Evolutionary conservation across 2,888 invertebrate species (phyloP), one percentile per base, ranked within the genome.

Genomic region (Cataglyphis livida): DNA sequence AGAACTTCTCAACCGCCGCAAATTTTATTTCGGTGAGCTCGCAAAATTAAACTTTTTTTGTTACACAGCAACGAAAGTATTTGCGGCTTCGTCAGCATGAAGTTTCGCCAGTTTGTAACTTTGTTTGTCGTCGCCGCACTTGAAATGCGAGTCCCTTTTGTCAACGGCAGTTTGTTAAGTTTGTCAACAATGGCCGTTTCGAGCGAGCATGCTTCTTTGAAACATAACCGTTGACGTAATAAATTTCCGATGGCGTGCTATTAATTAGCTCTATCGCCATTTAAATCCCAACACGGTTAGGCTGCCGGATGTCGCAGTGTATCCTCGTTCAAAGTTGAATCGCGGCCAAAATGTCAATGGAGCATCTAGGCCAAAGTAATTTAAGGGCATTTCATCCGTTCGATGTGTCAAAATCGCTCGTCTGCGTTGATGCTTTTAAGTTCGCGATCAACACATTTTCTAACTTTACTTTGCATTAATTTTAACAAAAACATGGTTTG

Each of bases 361-460:
- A 76, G 82, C 86, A 86, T 89, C 86, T 84, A 74, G 89, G 88
- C 79, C 83, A 85, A 82, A 85, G 83, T 84, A 85, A 88, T 87
- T 88, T 85, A 84, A 87, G 84, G 61, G 82, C 73, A 51, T 61
- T 62, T 70, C 62, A 57, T 61, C 54, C 38, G 65, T 61, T 79
- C 25, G 78, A 59, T 44, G 71, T 71, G 78, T 79, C 78, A 71
- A 71, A 79, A 79, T 79, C 25, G 70, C 41, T 70, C 41, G 44
- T 18, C 59, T 35, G 59, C 44, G 44, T 71, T 79, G 32, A n/a
- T 32, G 59, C 59, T 59, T 57, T 61, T 18, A 38, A 57, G 41
- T 68, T 59, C 9, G n/a, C 18, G 35, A 59, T 70, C 54, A 76
- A 71, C 59, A 59, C 35, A 48, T 71, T 71, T 70, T 70, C 57